These are phyloP conservation scores for Clamator glandarius DNA, from an alignment of 2,797 vertebrate genomes.

Conservation along the genomic window DNA sequence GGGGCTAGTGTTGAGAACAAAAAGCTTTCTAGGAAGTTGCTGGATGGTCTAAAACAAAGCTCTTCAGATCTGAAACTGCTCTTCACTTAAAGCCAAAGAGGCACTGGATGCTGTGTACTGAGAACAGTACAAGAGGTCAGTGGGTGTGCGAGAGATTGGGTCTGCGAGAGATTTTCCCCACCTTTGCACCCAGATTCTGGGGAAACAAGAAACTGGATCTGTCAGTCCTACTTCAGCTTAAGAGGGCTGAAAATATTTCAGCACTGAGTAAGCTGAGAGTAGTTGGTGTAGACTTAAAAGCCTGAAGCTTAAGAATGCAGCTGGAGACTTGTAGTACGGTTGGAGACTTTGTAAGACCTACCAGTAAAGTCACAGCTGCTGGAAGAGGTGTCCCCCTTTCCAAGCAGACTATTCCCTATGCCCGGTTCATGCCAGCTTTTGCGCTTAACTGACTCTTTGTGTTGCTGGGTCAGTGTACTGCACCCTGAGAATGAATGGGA, in stretches of 20 bases:
- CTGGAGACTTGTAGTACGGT: background rate
- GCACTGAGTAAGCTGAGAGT: background rate
- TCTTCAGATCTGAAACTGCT: background rate
- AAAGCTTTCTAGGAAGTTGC: background rate
- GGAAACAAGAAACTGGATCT: background rate
- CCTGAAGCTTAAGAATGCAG: background rate
- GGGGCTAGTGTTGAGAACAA: background rate
- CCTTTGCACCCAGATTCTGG: background rate
- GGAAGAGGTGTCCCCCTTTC: background rate
- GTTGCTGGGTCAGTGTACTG: background rate
- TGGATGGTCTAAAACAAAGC: background rate
- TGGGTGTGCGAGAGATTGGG: background rate
- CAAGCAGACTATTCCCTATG: background rate
- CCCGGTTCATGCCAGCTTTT: accelerated
- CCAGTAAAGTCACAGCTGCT: background rate
- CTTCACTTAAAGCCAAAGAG: background rate
- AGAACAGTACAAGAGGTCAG: background rate
- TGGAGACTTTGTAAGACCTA: background rate
- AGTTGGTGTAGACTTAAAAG: background rate
- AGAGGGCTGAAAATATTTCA: background rate
- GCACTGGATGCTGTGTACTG: background rate
- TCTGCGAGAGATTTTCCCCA: no score
- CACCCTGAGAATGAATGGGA: no score
- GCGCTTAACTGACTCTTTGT: background rate
- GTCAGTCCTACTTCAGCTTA: background rate